A percentile compares a stretch with the other conserved stretches of the same genome.
These are phyloP conservation scores for Drosophila aldrichi DNA, from an alignment of 2,888 invertebrate genomes.

Conservation along the genomic window DNA sequence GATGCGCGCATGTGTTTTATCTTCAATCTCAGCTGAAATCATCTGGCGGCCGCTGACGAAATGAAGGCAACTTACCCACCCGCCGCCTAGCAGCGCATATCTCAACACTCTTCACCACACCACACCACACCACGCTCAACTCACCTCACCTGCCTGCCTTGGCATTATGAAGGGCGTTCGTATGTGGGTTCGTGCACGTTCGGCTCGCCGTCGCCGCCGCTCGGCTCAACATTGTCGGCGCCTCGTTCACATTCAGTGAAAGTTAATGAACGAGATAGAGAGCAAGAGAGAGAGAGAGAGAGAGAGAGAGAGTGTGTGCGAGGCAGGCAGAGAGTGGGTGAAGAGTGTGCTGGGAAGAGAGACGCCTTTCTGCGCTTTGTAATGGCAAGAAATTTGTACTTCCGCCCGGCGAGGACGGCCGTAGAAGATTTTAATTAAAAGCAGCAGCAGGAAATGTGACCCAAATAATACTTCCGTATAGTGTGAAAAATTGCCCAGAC, in stretches of 20 bases:
- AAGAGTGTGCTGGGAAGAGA: neutral
- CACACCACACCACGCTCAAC: slow-evolving; percentile 10
- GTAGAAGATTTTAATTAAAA: slow-evolving; percentile 78
- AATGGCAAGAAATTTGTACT: slow-evolving; percentile 73
- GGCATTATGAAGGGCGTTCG: slow-evolving; percentile 69
- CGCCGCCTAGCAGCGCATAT: slow-evolving; percentile 13
- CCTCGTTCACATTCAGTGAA: slow-evolving; percentile 24
- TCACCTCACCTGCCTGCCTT: slow-evolving; percentile 47
- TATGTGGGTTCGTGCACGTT: slow-evolving; percentile 21
- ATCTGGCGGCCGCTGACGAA: slow-evolving; percentile 65
- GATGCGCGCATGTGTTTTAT: slow-evolving; percentile 80
- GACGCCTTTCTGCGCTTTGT: slow-evolving; percentile 54
- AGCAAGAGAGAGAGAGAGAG: neutral
- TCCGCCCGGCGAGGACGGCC: slow-evolving; percentile 58
- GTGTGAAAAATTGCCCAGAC: slow-evolving; percentile 71
- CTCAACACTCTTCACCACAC: slow-evolving; percentile 10
- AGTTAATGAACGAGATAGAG: neutral
- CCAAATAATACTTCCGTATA: slow-evolving; percentile 81
- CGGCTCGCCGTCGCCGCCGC: slow-evolving; percentile 43
- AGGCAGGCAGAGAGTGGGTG: neutral
- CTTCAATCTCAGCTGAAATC: slow-evolving; percentile 79
- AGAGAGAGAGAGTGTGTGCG: neutral
- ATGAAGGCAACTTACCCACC: slow-evolving; percentile 29
- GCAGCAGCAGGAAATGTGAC: slow-evolving; percentile 81
- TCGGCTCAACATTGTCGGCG: slow-evolving; percentile 23